Evolutionary conservation across 1,140 invertebrate species (phyloP), one percentile per base, ranked within the genome.

Genomic region (Melipona quadrifasciata): DNA sequence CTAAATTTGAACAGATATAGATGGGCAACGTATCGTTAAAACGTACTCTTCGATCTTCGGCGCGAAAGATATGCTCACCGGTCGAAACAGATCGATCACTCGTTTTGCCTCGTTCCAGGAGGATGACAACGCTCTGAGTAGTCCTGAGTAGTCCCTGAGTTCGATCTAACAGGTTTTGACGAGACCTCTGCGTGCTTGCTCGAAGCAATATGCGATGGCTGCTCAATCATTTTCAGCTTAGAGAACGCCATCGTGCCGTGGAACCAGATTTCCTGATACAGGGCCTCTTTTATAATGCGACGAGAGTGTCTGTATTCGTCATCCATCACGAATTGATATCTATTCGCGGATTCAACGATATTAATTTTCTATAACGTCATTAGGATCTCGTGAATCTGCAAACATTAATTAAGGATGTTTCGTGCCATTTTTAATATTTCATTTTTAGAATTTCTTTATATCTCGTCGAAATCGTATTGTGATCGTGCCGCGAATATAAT

Each of bases 171-270:
- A 87, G 79, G 70, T 84, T 87, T 86, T 87, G 90, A 90, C 82
- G 88, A 86, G 75, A 84, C 34, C 70, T 68, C 61, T 47, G 72
- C 24, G 39, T 61, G 72, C 71, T 70, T 31, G 80, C 82, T 82
- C 73, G 85, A 90, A 90, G 87, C 85, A 92, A 92, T 91, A 91
- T 92, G 87, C 91, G 89, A 91, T 91, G 87, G 87, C 90, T 90
- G 92, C 90, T 94, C 93, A 92, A 94, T 94, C 92, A 94, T 94
- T 93, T 91, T 90, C 87, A 91, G 92, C 90, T 93, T 92, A 91
- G 88, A 86, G 87, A 83, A 82, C 78, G 84, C 65, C 72, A 86
- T 81, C 73, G 81, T 73, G 51, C 61, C 55, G 74, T 75, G 88
- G 86, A 80, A 82, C 70, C 85, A 84, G 90, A 87, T 93, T 93